These are phyloP conservation scores for Acrobasis repandana DNA, from an alignment of 2,888 invertebrate species.

Conservation along the genomic window DNA sequence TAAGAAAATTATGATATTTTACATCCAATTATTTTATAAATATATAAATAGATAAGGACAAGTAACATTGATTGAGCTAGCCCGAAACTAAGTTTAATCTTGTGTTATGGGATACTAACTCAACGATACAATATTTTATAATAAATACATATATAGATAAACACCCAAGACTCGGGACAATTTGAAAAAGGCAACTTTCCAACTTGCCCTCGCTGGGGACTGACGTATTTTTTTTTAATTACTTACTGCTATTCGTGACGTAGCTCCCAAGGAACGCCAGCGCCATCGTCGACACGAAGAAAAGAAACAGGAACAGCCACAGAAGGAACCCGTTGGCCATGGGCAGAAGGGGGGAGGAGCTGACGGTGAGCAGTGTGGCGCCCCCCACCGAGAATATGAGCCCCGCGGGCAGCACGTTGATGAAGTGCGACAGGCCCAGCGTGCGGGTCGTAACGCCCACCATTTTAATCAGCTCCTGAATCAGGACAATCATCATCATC, in stretches of 20 bases:
- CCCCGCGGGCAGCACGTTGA: conserved; percentile 84
- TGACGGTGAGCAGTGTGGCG: conserved; percentile 57
- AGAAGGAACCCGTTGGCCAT: conserved; percentile 76
- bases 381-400: conserved; percentile 72
- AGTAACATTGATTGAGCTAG: no score
- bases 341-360: conserved; percentile 71
- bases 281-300: conserved; percentile 81
- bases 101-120: no score
- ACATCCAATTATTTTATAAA: no score
- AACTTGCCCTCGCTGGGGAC: no score
- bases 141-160: no score
- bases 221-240: background rate
- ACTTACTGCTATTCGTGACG: conserved; percentile 84
- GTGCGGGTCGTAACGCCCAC: conserved; percentile 86
- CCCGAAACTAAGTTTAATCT: no score
- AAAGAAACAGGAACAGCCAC: conserved; percentile 83
- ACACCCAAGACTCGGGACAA: no score
- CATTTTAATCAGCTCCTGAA: conserved; percentile 90
- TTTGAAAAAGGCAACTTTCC: no score
- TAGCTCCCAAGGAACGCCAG: conserved; percentile 85
- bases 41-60: no score
- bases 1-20: no score
- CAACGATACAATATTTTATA: no score
- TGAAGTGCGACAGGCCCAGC: conserved; percentile 86
- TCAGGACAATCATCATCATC: no score